Conservation (phyloP, 2,888 invertebrate genomes). For the Eilema griseolum region DNA sequence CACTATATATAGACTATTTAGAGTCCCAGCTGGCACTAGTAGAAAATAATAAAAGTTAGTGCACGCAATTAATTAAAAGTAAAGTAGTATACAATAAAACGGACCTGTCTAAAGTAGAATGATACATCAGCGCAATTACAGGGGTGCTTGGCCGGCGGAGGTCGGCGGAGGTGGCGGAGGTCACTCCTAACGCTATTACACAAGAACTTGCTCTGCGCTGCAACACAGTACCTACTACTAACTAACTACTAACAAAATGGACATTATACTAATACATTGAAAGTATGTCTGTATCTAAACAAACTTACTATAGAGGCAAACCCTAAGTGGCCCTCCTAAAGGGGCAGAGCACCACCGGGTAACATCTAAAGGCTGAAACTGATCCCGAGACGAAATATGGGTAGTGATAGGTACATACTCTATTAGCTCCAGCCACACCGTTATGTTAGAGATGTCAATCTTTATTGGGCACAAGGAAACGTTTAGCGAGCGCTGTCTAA, state of each 20-base stretch:
- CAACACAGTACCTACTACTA: background rate
- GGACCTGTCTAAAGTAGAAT: background rate
- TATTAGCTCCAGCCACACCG: background rate
- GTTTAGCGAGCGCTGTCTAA: background rate
- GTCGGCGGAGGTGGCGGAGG: background rate
- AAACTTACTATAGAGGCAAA: background rate
- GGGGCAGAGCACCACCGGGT: background rate
- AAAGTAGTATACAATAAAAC: background rate
- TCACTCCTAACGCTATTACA: background rate
- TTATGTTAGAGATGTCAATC: background rate
- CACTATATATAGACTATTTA: too few relatives aligned
- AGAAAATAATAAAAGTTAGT: background rate
- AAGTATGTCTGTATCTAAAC: too few relatives aligned
- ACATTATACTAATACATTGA: background rate
- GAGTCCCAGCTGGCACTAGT: background rate
- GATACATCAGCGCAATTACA: background rate
- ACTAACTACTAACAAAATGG: background rate
- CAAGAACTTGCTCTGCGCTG: background rate
- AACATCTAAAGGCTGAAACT: background rate
- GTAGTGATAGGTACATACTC: background rate
- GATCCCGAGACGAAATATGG: background rate
- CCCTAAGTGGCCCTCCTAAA: background rate
- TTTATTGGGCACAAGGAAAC: background rate
- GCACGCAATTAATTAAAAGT: background rate
- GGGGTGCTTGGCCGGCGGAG: background rate